phyloP scores from a whole-genome alignment of 2,888 invertebrate species.

The Pachliopta kotzebuea region DNA sequence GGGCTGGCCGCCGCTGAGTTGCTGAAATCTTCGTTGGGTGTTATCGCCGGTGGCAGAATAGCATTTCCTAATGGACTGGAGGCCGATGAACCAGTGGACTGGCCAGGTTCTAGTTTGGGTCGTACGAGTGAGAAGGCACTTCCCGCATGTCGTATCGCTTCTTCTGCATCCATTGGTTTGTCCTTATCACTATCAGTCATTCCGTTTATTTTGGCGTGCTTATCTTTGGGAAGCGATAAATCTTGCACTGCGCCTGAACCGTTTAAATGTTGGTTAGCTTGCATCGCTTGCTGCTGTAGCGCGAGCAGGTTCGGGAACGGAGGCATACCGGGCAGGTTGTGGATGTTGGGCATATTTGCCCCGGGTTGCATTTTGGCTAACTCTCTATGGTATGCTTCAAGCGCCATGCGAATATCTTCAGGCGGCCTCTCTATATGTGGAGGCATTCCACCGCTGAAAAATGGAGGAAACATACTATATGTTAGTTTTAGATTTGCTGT shows the following conservation, averaged over 20 bases:
- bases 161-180: slow-evolving; percentile 80
- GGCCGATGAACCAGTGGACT: slow-evolving; percentile 88
- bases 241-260: slow-evolving; percentile 88
- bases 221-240: slow-evolving; percentile 90
- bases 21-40: slow-evolving; percentile 89
- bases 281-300: slow-evolving; percentile 84
- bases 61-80: slow-evolving; percentile 92
- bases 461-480: slow-evolving; percentile 90
- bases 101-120: slow-evolving; percentile 91
- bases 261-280: slow-evolving; percentile 79
- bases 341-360: slow-evolving; percentile 81
- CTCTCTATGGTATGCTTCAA: slow-evolving; percentile 96
- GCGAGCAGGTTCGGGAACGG: slow-evolving; percentile 85
- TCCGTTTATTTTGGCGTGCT: slow-evolving; percentile 82
- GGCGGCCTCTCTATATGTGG: slow-evolving; percentile 81
- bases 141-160: slow-evolving; percentile 87
- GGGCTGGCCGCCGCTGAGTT: slow-evolving; percentile 94
- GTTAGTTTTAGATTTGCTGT: slow-evolving; percentile 81
- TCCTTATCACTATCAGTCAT: slow-evolving; percentile 86
- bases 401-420: slow-evolving; percentile 94
- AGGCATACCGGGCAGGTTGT: slow-evolving; percentile 75
- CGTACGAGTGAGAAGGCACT: slow-evolving; percentile 94
- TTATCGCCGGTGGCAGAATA: slow-evolving; percentile 91
- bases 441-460: slow-evolving; percentile 87
- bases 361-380: slow-evolving; percentile 91